These are phyloP conservation scores for Habrosyne pyritoides DNA, from an alignment of 2,888 invertebrate species.

Conservation along the genomic window DNA sequence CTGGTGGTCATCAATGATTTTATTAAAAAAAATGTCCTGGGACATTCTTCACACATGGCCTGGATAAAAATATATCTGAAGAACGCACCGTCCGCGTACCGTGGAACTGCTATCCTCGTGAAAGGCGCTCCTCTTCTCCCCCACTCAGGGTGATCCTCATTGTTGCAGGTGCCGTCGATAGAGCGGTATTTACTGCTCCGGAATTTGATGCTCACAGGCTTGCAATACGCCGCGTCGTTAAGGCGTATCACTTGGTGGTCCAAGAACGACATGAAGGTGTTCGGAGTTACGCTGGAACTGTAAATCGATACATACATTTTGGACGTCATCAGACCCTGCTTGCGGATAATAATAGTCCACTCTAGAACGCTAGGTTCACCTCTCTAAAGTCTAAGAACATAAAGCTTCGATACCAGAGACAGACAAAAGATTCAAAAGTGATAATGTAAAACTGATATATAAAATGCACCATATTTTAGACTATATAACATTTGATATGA, in stretches of 20 bases:
- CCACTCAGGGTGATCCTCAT: conserved; percentile 86
- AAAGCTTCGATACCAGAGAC: too few relatives aligned
- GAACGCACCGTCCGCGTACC: conserved; percentile 84
- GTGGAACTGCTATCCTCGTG: conserved; percentile 83
- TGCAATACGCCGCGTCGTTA: conserved; percentile 54
- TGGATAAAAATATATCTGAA: neutral
- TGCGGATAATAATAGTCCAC: too few relatives aligned
- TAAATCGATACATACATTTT: too few relatives aligned
- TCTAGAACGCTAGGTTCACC: too few relatives aligned
- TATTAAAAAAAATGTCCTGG: too few relatives aligned
- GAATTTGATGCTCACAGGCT: conserved; percentile 53
- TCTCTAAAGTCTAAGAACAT: too few relatives aligned
- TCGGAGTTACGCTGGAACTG: conserved; percentile 68
- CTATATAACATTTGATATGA: too few relatives aligned
- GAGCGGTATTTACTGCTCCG: conserved; percentile 83
- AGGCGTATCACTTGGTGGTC: conserved; percentile 63
- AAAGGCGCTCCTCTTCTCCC: conserved; percentile 84
- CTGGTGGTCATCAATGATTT: conserved; percentile 34
- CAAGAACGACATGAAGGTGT: conserved; percentile 75
- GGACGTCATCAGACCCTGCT: too few relatives aligned
- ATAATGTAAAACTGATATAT: too few relatives aligned
- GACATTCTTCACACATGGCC: too few relatives aligned
- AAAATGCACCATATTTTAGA: too few relatives aligned
- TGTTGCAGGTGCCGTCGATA: conserved; percentile 92
- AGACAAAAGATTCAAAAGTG: too few relatives aligned